Conservation (phyloP, 2,113 vertebrate species). For the Glaucomys volans region DNA sequence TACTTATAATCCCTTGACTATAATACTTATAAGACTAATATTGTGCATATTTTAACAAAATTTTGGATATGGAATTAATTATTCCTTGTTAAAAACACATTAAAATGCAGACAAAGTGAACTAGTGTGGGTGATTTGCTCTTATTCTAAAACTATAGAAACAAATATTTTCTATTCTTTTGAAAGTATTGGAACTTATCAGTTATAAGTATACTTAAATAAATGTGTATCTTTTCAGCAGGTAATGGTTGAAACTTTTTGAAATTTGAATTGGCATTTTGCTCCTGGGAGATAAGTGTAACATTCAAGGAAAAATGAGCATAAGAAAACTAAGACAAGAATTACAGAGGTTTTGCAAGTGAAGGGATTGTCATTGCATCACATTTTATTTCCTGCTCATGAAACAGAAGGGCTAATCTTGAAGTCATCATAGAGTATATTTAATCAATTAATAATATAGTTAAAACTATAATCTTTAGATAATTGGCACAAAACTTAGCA, state of each 20-base stretch:
- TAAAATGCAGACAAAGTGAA: neutral
- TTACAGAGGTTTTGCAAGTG: neutral
- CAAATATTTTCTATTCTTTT: neutral
- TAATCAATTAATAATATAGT: conserved; percentile 12
- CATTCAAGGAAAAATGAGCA: neutral
- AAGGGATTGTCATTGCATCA: neutral
- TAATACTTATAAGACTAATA: too few relatives aligned
- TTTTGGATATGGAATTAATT: neutral
- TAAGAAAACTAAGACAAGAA: neutral
- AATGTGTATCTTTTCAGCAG: neutral
- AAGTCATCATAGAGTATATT: conserved; percentile 11
- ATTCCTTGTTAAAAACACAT: conserved; percentile 9
- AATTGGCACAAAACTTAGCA: neutral
- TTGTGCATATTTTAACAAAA: conserved; percentile 10
- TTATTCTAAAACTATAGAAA: neutral
- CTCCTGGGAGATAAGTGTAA: neutral
- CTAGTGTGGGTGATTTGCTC: neutral
- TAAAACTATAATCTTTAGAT: neutral
- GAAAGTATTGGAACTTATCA: neutral
- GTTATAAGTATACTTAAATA: neutral
- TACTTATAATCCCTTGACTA: neutral
- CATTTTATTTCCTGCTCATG: neutral
- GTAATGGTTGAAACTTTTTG: neutral
- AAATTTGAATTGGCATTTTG: neutral
- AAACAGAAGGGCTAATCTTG: conserved; percentile 27